Base-by-base conservation (phyloP, 35 echinoderm and acorn worm species). In the Ophiothrix spiculata region DNA sequence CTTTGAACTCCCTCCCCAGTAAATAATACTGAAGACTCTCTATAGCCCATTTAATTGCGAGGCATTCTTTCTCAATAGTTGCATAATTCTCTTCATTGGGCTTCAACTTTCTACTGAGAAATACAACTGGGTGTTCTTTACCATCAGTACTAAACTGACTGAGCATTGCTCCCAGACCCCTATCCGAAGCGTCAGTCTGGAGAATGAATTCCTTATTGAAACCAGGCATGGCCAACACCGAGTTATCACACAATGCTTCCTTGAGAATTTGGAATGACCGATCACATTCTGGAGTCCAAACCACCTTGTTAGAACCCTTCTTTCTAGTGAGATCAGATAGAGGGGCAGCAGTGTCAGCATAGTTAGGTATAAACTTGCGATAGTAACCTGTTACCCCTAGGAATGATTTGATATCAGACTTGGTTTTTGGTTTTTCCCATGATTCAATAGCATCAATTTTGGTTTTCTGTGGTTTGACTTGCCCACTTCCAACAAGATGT, bases 321-420 rank as follows among this genome's bases (percentile, higher is more conserved):
- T 88, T 93, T 63, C 77, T 93, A 25, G 91, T 89, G 29, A 40
- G 78, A 39, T 88, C 79, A 31, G 86, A 89, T 13, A 93, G 56
- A 25, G 91, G 91, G 0, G 73, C 46, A 32, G 91, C 91, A 42
- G 89, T 79, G 35, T 75, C 56, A 10, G 92, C 76, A 45, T 86
- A 90, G 39, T 90, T 85, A 10, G 87, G 87, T 11, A 90, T 82
- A 40, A 85, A 94, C 36, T 75, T 85, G 15, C 92, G 36, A 38
- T 94, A 90, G 36, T 94, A 94, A 13, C 79, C 64, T 0, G 38
- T 40, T 23, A 90, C 32, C 37, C 63, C 33, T 4, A 69, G 8
- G 38, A 91, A 91, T 1, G 90, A 91, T 25, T 84, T 36, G n/a
- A 91, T 13, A 85, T 94, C 19, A 23, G 35, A 37, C 36, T 90